Base-by-base conservation (phyloP, 1,140 invertebrate species). In the Apis dorsata region DNA sequence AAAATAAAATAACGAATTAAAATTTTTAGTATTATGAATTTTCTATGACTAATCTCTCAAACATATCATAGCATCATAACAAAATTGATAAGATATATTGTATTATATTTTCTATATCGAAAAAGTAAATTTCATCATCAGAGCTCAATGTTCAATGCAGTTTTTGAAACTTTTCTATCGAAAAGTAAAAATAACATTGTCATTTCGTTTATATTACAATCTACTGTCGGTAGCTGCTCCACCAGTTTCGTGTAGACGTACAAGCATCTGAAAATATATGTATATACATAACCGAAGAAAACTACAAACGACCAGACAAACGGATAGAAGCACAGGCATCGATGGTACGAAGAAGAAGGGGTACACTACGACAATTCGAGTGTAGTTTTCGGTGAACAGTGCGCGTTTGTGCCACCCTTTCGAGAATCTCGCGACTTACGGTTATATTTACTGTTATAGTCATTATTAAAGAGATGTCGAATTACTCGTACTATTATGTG, bases 401-500 rank as follows among this genome's bases (percentile, higher is more conserved):
- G 57, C 72, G 73, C 63, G 72, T 63, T 57, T 68, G 21, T 65
- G 76, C 59, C 57, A 34, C 28, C 75, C 65, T 87, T 75, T 66
- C 44, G 69, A 49, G 69, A 69, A 77, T 76, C 70, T 51, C 34
- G 72, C 51, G 60, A 13, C 34, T 28, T 13, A 57, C 19, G 44
- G 21, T 62, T 73, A 79, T 68, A 80, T 73, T 79, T 79, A 79
- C 55, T 34, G n/a, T 21, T 51, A n/a, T 55, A 19, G 55, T 70
- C 78, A 62, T 62, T 51, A 74, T 81, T 28, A 57, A 28, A 57
- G 75, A 59, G 17, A 92, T 92, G 90, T 86, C 84, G 68, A 91
- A 88, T 88, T 93, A 90, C 44, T 90, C 91, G 21, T 93, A 92
- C 69, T 92, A 90, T 44, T 93, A 93, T 68, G 88, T 86, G 19